phyloP scores from a whole-genome alignment of 2,113 vertebrate genomes.

The Pithys albifrons region DNA sequence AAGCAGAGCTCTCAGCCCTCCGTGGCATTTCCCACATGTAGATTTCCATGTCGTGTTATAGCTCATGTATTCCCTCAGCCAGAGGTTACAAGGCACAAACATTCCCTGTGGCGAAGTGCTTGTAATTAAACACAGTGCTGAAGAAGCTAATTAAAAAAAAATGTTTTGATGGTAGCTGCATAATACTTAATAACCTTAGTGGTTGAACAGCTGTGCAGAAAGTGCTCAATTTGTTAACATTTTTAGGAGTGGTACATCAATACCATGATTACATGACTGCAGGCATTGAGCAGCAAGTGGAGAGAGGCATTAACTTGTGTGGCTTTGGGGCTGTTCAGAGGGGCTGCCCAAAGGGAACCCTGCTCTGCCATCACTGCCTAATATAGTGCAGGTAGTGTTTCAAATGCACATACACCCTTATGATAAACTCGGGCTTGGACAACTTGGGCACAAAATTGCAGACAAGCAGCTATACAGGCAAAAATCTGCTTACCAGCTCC shows the following conservation, averaged over 20 bases:
- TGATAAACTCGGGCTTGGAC: not conserved
- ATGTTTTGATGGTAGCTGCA: constrained; percentile 37
- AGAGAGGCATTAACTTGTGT: no score
- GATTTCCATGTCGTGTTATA: not conserved
- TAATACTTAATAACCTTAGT: constrained; percentile 39
- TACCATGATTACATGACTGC: not conserved
- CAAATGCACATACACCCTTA: fast-evolving
- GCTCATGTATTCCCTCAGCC: not conserved
- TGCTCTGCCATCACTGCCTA: not conserved
- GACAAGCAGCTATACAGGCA: not conserved
- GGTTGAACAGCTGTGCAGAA: constrained; percentile 44
- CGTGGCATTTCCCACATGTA: not conserved
- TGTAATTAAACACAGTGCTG: constrained; percentile 57
- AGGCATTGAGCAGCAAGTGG: not conserved
- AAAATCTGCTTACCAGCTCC: not conserved
- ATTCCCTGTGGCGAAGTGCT: constrained; percentile 43
- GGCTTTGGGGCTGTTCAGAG: not conserved
- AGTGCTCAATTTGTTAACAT: not conserved
- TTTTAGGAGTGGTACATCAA: not conserved
- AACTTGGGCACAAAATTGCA: not conserved
- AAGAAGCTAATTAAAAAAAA: constrained; percentile 59
- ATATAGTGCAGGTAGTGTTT: not conserved
- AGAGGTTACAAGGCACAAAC: not conserved
- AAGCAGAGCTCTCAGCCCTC: not conserved
- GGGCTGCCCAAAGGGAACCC: fast-evolving